Evolutionary conservation across 2,797 vertebrate genomes (phyloP), one percentile per base, ranked within the genome.

Genomic region (Myotis vivesi): DNA sequence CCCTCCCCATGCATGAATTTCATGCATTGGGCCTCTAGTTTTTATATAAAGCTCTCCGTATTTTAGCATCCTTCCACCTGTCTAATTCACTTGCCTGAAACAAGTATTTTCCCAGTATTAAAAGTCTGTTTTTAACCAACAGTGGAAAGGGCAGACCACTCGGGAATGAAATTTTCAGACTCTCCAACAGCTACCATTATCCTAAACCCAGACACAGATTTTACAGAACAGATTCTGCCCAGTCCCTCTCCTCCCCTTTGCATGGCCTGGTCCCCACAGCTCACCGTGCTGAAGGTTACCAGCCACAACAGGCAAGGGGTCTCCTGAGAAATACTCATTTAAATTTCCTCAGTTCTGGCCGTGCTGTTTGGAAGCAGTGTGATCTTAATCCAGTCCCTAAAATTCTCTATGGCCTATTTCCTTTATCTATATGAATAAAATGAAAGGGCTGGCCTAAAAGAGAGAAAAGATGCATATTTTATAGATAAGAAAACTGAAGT

Each of bases 91-190:
- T n/a, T 96, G 38, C 41, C 59, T 76, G 20, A 59, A 84, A 94
- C 30, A 53, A 51, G 33, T 44, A 87, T 41, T 87, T 73, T 71
- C 46, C 20, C 28, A 10, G 44, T 72, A 87, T 9, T 89, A 68
- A 91, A 94, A 55, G 57, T 69, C 84, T 92, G 1, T 73, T 94
- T 90, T 87, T 88, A 87, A 76, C 25, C 72, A 93, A 46, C 23
- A 88, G n/a, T 89, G 33, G 38, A 92, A 97, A 94, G 64, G 51
- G 38, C 38, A 94, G 57, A 64, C 30, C 79, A 79, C 51, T 87
- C 5, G 0, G 46, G 86, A 83, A 64, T 36, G 11, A 79, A 64
- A 88, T 69, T 55, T 75, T 83, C 89, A 79, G 94, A 66, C 38
- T 59, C 53, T 73, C 20, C 64, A 91, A 75, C 7, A 93, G 19